These are phyloP conservation scores for Hyperoplus immaculatus DNA, from an alignment of 2,797 vertebrate species.

Conservation along the genomic window DNA sequence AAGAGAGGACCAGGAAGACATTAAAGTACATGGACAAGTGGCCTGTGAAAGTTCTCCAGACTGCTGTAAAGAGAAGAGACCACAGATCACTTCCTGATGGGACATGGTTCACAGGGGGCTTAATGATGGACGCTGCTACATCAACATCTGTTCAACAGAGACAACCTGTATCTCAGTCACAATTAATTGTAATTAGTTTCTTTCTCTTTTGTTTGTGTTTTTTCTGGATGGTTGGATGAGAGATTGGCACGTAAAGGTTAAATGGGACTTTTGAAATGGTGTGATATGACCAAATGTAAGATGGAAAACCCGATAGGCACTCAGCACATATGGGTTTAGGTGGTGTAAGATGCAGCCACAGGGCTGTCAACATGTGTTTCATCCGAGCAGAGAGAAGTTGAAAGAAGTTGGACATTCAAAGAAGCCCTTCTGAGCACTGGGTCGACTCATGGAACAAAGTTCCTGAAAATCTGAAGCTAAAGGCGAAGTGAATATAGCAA, in stretches of 20 bases:
- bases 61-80: slow-evolving; percentile 60
- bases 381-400: slow-evolving; percentile 48
- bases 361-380: slow-evolving; percentile 55
- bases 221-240: slow-evolving; percentile 63
- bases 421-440: slow-evolving; percentile 46
- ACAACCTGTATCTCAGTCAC: slow-evolving; percentile 72
- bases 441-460: slow-evolving; percentile 44
- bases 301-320: slow-evolving; percentile 69
- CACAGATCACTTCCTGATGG: slow-evolving; percentile 51
- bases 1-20: slow-evolving; percentile 50
- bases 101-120: slow-evolving; percentile 54
- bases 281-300: slow-evolving; percentile 81
- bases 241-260: slow-evolving; percentile 55
- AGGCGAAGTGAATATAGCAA: slow-evolving; percentile 81
- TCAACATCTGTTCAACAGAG: slow-evolving; percentile 68
- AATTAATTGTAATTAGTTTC: slow-evolving; percentile 74
- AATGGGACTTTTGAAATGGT: slow-evolving; percentile 65
- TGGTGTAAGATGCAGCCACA: slow-evolving; percentile 64
- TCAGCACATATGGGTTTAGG: slow-evolving; percentile 71
- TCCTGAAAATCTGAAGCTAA: slow-evolving; percentile 52
- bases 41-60: slow-evolving; percentile 54
- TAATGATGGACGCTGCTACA: slow-evolving; percentile 63
- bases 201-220: slow-evolving; percentile 59
- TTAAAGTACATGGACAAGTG: slow-evolving; percentile 56
- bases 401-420: slow-evolving; percentile 39